Percentiles rank a stretch among this genome's conserved stretches.
phyloP scores from a whole-genome alignment of 1,140 invertebrate genomes.

The Penaeus japonicus region DNA sequence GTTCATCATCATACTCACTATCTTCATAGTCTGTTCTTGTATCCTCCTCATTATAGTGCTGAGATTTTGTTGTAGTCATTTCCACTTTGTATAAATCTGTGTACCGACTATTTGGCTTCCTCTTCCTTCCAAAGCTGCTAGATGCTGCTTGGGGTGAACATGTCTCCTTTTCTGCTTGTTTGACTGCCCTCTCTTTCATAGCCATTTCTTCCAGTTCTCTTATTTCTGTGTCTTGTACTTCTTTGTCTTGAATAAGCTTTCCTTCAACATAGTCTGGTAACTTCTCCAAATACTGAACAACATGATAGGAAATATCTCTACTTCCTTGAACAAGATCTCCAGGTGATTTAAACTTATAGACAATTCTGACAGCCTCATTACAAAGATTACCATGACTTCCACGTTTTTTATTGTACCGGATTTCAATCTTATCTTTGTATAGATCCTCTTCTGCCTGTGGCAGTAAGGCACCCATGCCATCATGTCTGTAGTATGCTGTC shows the following conservation, averaged over 20 bases:
- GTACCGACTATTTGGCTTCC: conserved; percentile 36
- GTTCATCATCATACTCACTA: neutral
- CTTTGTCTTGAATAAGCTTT: neutral
- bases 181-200: conserved; percentile 1
- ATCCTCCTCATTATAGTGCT: neutral
- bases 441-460: neutral
- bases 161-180: conserved; percentile 10
- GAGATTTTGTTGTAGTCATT: neutral
- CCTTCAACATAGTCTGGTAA: conserved; percentile 20
- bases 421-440: conserved; percentile 8
- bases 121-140: conserved; percentile 26
- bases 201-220: neutral
- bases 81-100: conserved; percentile 14
- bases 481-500: conserved; percentile 21
- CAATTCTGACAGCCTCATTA: conserved; percentile 15
- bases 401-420: conserved; percentile 37
- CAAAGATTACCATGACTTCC: conserved; percentile 2
- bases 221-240: neutral
- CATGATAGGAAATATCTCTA: neutral
- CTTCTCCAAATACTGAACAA: conserved; percentile 28
- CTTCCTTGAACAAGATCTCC: neutral
- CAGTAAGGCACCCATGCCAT: neutral
- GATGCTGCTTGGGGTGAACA: neutral
- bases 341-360: conserved; percentile 16
- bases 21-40: neutral